Base-by-base conservation (phyloP, 1,140 invertebrate species). In the Berghia stephanieae region DNA sequence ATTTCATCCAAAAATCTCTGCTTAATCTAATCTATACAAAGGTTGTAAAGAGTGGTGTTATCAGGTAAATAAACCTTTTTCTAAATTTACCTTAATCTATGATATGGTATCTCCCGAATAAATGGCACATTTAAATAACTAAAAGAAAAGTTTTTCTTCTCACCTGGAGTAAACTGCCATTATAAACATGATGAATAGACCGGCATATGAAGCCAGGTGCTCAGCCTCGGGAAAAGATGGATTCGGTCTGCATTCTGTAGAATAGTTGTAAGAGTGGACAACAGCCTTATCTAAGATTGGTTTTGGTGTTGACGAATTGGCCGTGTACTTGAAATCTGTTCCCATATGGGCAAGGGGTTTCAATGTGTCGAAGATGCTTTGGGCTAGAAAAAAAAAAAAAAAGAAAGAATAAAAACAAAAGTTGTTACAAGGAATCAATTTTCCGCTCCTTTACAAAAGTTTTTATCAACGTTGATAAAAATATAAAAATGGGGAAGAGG, bases 141-240 rank as follows among this genome's bases (percentile, higher is more conserved):
- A 16, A 13, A 63, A 18, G 57, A 10, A 63, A 63, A 21, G 57
- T 10, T 16, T 46, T n/a, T n/a, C 44, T 16, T 77, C 82, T 79
- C 78, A 91, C 90, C 88, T 90, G 69, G 96, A 97, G 90, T 98
- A 99, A 21, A 99, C 91, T 34, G 99, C 95, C 90, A 96, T 98
- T 79, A 94, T 92, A 85, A 97, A 94, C 95, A 96, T 99, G 80
- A 99, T 95, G 10, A 96, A 89, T 60, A 99, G 91, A 27, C 96
- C 96, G 80, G 98, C 94, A 81, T 89, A 90, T 6, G 88, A 86
- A 36, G 87, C 85, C 24, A 90, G 86, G 52, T 88, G 84, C 24
- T 88, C 88, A 73, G 83, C 82, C 40, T 88, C 81, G 46, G 84
- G 83, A 78, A 86, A 85, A 5, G 81, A 38, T 27, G 84, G 82